These are phyloP conservation scores for Drosophila auraria DNA, from an alignment of 1,140 invertebrate species.

Conservation along the genomic window DNA sequence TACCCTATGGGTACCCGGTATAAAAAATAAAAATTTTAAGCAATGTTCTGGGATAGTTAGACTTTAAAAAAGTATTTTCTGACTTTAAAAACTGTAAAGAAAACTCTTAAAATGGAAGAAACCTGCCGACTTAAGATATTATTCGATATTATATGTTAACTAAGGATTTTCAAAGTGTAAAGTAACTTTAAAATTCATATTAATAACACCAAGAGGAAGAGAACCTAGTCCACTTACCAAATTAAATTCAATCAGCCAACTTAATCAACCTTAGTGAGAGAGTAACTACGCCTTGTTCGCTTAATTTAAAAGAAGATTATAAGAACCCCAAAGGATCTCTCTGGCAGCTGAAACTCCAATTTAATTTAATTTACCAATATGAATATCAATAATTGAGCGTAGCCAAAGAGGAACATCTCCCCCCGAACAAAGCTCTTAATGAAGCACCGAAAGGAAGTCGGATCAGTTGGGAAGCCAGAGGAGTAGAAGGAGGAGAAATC, in stretches of 20 bases:
- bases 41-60: too few relatives aligned
- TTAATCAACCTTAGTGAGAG: slow-evolving; percentile 3
- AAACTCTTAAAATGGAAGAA: neutral
- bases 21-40: too few relatives aligned
- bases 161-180: neutral
- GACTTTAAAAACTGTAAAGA: neutral
- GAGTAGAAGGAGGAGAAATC: slow-evolving; percentile 9
- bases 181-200: neutral
- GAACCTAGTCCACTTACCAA: neutral
- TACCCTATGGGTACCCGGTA: too few relatives aligned
- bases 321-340: neutral
- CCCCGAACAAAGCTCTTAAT: slow-evolving; percentile 26
- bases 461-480: slow-evolving; percentile 5
- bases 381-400: slow-evolving; percentile 51
- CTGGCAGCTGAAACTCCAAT: slow-evolving; percentile 10
- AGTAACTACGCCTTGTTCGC: neutral
- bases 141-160: too few relatives aligned
- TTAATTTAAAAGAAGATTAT: neutral
- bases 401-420: slow-evolving; percentile 16
- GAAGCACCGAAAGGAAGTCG: slow-evolving; percentile 32
- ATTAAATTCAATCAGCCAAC: slow-evolving; percentile 4
- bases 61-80: too few relatives aligned
- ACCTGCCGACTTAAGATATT: too few relatives aligned
- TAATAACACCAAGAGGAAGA: neutral
- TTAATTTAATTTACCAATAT: slow-evolving; percentile 51